These are phyloP conservation scores for Chlorocebus sabaeus DNA, from an alignment of 2,113 vertebrate species.

Conservation along the genomic window DNA sequence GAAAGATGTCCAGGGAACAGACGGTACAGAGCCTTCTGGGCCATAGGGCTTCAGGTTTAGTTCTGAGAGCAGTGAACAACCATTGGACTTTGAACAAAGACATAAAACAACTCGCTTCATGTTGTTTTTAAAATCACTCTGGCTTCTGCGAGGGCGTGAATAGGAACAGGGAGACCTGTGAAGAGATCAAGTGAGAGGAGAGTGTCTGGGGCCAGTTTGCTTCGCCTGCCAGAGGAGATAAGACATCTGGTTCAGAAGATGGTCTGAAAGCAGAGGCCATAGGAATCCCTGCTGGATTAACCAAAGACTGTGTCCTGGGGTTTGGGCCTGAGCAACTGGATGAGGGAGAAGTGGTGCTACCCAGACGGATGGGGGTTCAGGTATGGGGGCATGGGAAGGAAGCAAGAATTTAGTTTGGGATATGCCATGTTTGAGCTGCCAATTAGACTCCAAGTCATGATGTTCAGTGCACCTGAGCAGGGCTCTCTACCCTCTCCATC, in stretches of 20 bases:
- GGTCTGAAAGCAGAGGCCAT: neutral
- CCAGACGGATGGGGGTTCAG: rapidly evolving
- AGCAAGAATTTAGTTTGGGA: neutral
- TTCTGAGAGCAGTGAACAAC: neutral
- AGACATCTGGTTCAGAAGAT: neutral
- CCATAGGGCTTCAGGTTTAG: neutral
- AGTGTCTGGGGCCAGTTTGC: neutral
- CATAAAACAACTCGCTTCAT: neutral
- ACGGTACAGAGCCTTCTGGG: slow-evolving; percentile 30
- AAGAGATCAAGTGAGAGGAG: neutral
- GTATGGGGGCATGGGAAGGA: rapidly evolving
- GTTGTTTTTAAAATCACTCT: neutral
- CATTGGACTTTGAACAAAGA: slow-evolving; percentile 6
- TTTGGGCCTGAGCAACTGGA: neutral
- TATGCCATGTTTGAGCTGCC: neutral
- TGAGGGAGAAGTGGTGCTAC: neutral
- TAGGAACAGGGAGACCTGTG: neutral
- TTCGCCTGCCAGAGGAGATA: neutral
- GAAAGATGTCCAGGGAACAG: slow-evolving; percentile 37
- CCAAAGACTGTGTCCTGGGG: neutral
- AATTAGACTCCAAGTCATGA: neutral
- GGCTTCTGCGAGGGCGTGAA: neutral
- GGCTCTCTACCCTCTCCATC: neutral
- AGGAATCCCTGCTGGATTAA: neutral
- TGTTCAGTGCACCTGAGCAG: neutral